A percentile compares a stretch with the other conserved stretches of the same genome.
These are phyloP conservation scores for Ctenoplectra terminalis DNA, from an alignment of 1,140 invertebrate genomes.

Conservation along the genomic window DNA sequence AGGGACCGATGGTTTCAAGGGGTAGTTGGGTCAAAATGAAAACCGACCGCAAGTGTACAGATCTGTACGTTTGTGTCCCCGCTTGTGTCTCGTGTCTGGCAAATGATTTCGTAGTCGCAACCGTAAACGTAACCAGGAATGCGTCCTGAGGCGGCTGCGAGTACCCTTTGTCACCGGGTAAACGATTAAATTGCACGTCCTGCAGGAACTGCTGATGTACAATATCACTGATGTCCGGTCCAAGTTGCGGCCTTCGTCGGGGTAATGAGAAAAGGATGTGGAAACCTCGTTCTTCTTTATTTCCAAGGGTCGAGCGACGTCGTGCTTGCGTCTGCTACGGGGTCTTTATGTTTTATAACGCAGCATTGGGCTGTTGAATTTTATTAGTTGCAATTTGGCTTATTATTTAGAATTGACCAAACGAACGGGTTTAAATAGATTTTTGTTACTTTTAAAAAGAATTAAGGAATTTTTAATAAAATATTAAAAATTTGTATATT, in stretches of 20 bases:
- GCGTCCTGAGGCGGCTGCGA: constrained; percentile 39
- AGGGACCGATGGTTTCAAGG: too few species aligned
- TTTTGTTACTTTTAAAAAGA: too few species aligned
- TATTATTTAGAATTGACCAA: too few species aligned
- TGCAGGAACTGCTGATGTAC: constrained; percentile 58
- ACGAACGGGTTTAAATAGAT: too few species aligned
- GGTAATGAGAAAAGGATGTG: constrained; percentile 58
- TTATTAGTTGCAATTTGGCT: too few species aligned
- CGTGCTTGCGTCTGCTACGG: not conserved
- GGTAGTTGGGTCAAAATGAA: constrained; percentile 29
- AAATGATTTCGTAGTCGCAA: constrained; percentile 54
- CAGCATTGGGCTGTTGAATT: too few species aligned
- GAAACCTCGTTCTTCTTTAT: constrained; percentile 11
- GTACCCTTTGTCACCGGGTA: constrained; percentile 62
- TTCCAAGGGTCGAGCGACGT: not conserved
- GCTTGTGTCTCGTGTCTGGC: constrained; percentile 37
- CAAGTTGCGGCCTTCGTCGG: constrained; percentile 40
- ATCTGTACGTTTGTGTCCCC: not conserved
- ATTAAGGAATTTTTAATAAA: too few species aligned
- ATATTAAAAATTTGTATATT: too few species aligned
- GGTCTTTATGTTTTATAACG: not conserved
- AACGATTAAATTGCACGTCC: constrained; percentile 69
- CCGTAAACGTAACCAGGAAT: constrained; percentile 63
- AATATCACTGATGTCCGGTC: constrained; percentile 66
- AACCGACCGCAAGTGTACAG: constrained; percentile 21